Base-by-base conservation (phyloP, 2,888 invertebrate species). In the Parnassius orleans region DNA sequence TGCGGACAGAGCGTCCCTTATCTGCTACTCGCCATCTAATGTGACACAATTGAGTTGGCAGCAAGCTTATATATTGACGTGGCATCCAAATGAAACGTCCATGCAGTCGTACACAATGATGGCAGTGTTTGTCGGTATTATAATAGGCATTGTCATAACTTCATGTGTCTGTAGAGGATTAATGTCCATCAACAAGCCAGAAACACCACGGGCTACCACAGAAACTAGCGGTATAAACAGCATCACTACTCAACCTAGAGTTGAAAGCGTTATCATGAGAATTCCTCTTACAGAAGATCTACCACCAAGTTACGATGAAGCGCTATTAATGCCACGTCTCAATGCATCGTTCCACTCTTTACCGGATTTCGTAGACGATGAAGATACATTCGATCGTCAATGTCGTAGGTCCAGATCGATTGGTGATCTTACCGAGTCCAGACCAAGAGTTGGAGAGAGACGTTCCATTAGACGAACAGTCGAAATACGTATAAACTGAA, bases 271-370 rank as follows among this genome's bases (percentile, higher is more conserved):
- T 1, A 76, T 86, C 12, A 68, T 86, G 70, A 74, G 91, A 58
- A 77, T 89, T 48, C 88, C 89, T 11, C 63, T 89, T 46, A 76
- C 69, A 0, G 87, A 88, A 54, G 91, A 91, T 67, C 74, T 83
- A 1, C 94, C 96, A 48, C 96, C 96, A 0, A 94, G 93, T 11
- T 96, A 96, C 73, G 95, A 95, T 63, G 96, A 96, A 78, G 96
- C 96, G 0, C 83, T 96, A 41, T 85, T 94, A 46, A 94, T 96
- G 94, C 95, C 95, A 10, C 93, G 94, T 63, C 75, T 95, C 57
- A 94, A 93, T 67, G 82, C 93, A 1, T 94, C 94, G 0, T 93
- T 93, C 69, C 93, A 93, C 69, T 94, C 94, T 0, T 69, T 92
- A 14, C 91, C 92, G 53, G 92, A 91, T 66, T 87, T 92, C 24